Evolutionary conservation across 2,888 invertebrate genomes (phyloP), one percentile per base, ranked within the genome.

Genomic region (Eucera pruinosa): DNA sequence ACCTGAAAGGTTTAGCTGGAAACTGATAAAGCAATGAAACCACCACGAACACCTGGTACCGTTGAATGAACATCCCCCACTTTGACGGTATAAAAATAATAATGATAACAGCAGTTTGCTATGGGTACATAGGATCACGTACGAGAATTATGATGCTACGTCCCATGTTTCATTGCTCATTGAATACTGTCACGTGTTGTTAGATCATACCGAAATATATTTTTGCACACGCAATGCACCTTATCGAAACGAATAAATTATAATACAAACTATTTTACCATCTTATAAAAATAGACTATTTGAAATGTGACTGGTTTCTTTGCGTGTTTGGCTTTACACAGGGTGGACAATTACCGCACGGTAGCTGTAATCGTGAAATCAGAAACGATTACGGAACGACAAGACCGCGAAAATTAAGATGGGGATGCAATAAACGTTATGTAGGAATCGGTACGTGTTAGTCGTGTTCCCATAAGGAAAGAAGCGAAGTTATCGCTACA

Each of bases 171-270:
- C 48, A 61, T 69, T 60, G 27, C 54, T 61, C 58, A 39, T 75
- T 78, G 69, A 65, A 69, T 68, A 71, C 27, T 18, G 50, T 75
- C 74, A 75, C 74, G 74, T 36, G 64, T 33, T 27, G 43, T 70
- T 62, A 50, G 57, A 69, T 70, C 73, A 74, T 36, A 50, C 33
- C 18, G 33, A 39, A 45, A 36, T 18, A 18, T n/a, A 50, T 25
- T 27, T 27, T 20, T n/a, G 47, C 30, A 18, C 60, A 36, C 13
- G 25, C 39, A 39, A 23, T 33, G 15, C 27, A 3, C 30, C 36
- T 18, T 55, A 47, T 70, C 70, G 30, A 25, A 30, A 45, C 30
- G 33, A 55, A 65, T 70, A 54, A 6, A 15, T 27, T 33, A 15
- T 52, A 33, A 30, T n/a, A n/a, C n/a, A n/a, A n/a, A n/a, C n/a